Evolutionary conservation across 2,113 vertebrate genomes (phyloP), one percentile per base, ranked within the genome.

Genomic region (Willisornis vidua): DNA sequence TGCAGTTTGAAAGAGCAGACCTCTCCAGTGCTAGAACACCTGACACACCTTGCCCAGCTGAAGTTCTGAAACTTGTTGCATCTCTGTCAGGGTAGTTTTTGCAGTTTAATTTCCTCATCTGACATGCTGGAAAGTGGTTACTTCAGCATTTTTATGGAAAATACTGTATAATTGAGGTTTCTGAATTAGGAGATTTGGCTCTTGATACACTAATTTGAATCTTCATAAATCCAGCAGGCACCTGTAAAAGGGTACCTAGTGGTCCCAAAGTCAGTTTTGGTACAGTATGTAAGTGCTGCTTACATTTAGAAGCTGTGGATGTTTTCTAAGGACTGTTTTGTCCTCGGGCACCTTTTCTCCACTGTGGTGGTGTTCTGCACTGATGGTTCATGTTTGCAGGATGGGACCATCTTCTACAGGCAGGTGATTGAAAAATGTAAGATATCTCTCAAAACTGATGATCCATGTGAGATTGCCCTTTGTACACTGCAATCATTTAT

Each of bases 331-430:
- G 52, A 23, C 52, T 58, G 23, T 41, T 71, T 46, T 76, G 31
- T 77, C 39, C 12, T 67, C 71, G 14, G 25, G 48, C 31, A 52
- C 26, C 22, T 54, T 48, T 62, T 54, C 73, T 81, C 22, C 16
- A 19, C 48, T 19, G 13, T 4, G 3, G 7, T 0, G 0, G 51
- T 35, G 13, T 59, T 81, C 66, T 75, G 1, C 19, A 29, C 20
- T 49, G 26, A 18, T 33, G 29, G 16, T 35, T 91, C 45, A 55
- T 59, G 28, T 55, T 63, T 26, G 37, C 45, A 66, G 41, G 14
- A 22, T 67, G 25, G 74, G 54, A 33, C 25, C 12, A 16, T 25
- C 49, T 72, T 57, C 35, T 87, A 4, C 17, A 24, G 25, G 41
- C 43, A 71, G 25, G 12, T 33, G 16, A 13, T 3, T 87, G 76